phyloP scores from a whole-genome alignment of 1,140 invertebrate species.

The Drosophila rufa region DNA sequence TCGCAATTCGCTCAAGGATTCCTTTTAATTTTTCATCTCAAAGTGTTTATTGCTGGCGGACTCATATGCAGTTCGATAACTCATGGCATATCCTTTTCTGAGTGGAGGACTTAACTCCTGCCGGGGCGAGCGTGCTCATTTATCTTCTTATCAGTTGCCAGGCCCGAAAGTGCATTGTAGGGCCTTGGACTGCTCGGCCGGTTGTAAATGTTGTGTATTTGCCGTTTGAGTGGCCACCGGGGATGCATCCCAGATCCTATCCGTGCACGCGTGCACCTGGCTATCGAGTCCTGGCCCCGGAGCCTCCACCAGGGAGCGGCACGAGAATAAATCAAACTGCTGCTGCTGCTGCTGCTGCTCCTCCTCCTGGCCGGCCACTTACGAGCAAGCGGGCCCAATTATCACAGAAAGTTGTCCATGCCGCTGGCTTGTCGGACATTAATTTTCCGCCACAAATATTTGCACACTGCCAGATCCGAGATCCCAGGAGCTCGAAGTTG shows the following conservation, averaged over 20 bases:
- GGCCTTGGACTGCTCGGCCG: conserved; percentile 16
- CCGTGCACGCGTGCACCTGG: conserved; percentile 28
- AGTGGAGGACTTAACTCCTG: conserved; percentile 48
- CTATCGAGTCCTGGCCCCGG: conserved; percentile 17
- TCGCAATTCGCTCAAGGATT: neutral
- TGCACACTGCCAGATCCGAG: conserved; percentile 24
- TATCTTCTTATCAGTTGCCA: conserved; percentile 57
- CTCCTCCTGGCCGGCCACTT: conserved; percentile 15
- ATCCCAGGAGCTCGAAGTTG: conserved; percentile 19
- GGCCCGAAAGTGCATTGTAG: conserved; percentile 44
- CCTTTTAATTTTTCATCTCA: neutral
- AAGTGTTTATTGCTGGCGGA: conserved; percentile 27
- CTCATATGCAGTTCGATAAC: conserved; percentile 24
- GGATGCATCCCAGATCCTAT: conserved; percentile 37
- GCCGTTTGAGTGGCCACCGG: conserved; percentile 53
- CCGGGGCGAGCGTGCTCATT: conserved; percentile 31
- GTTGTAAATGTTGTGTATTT: conserved; percentile 51
- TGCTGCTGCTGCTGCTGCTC: neutral
- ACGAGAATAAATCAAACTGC: conserved; percentile 53
- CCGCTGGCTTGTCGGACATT: conserved; percentile 43
- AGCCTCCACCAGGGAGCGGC: conserved; percentile 27
- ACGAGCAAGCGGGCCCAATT: conserved; percentile 40
- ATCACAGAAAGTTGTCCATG: conserved; percentile 51
- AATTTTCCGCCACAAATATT: conserved; percentile 57
- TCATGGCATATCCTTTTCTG: conserved; percentile 35